A percentile compares a stretch with the other conserved stretches of the same genome.
Evolutionary conservation across 2,888 invertebrate species (phyloP).

Genomic region (Clistopyga incitator): DNA sequence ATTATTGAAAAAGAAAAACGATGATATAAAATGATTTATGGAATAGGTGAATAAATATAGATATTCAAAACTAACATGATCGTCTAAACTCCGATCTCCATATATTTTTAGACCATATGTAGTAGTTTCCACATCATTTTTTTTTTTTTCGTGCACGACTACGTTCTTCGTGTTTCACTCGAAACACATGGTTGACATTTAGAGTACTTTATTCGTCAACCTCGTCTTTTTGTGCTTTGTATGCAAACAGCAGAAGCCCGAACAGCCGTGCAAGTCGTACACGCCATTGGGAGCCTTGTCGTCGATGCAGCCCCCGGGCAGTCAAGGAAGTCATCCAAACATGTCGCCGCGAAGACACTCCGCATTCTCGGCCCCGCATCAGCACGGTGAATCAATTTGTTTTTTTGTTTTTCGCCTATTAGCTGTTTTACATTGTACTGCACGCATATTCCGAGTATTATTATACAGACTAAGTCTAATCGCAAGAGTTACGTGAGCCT

Average conservation of each 20-base stretch:
- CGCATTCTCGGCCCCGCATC: slow-evolving; percentile 86
- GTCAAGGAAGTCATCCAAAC: slow-evolving; percentile 82
- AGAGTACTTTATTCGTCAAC: background rate
- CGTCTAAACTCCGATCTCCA: too few species aligned
- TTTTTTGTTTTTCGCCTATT: slow-evolving; percentile 81
- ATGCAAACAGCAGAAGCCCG: slow-evolving; percentile 77
- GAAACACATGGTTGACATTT: too few species aligned
- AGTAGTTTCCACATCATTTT: too few species aligned
- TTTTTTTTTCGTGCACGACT: too few species aligned
- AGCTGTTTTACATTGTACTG: background rate
- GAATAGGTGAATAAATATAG: too few species aligned
- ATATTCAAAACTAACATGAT: too few species aligned
- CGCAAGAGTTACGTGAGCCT: slow-evolving; percentile 17
- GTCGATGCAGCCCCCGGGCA: slow-evolving; percentile 94
- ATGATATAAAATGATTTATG: too few species aligned
- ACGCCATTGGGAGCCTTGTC: slow-evolving; percentile 93
- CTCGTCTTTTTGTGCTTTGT: slow-evolving; percentile 19
- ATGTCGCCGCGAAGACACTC: slow-evolving; percentile 84
- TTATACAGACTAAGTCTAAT: slow-evolving; percentile 8
- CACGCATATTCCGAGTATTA: background rate
- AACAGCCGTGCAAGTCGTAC: slow-evolving; percentile 88
- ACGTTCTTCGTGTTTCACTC: too few species aligned
- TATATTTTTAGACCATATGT: too few species aligned
- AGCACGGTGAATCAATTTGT: slow-evolving; percentile 85
- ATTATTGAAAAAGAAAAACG: too few species aligned